A percentile compares a stretch with the other conserved stretches of the same genome.
Conservation (phyloP, 2,113 vertebrate species). For the Onychostoma macrolepis region DNA sequence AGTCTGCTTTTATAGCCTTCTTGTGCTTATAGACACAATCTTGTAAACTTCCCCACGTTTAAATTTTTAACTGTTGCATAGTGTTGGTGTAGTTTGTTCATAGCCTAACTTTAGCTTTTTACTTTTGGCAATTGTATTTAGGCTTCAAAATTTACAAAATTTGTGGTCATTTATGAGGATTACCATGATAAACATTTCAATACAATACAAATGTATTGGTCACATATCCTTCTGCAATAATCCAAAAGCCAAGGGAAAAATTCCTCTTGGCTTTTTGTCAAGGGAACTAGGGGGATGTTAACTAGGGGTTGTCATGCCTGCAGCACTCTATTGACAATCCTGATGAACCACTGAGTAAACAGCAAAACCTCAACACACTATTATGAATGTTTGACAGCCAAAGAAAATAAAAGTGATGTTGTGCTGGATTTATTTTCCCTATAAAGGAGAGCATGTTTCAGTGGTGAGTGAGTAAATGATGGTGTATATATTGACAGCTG, state of each 20-base stretch:
- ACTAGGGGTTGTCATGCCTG: neutral
- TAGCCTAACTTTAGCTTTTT: neutral
- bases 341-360: neutral
- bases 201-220: neutral
- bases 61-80: neutral
- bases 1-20: neutral
- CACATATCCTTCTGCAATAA: neutral
- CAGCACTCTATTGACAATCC: neutral
- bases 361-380: neutral
- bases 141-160: neutral
- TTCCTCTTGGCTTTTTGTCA: neutral
- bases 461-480: neutral
- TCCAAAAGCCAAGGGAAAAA: neutral
- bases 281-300: neutral
- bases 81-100: neutral
- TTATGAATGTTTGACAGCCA: neutral
- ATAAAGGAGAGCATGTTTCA: conserved; percentile 33
- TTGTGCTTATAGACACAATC: neutral
- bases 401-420: neutral
- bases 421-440: neutral
- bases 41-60: too few relatives aligned
- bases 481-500: conserved; percentile 6
- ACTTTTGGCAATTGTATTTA: neutral
- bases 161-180: neutral
- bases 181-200: neutral